Conservation (phyloP, 2,888 invertebrate species). For the Synergus umbraculus region DNA sequence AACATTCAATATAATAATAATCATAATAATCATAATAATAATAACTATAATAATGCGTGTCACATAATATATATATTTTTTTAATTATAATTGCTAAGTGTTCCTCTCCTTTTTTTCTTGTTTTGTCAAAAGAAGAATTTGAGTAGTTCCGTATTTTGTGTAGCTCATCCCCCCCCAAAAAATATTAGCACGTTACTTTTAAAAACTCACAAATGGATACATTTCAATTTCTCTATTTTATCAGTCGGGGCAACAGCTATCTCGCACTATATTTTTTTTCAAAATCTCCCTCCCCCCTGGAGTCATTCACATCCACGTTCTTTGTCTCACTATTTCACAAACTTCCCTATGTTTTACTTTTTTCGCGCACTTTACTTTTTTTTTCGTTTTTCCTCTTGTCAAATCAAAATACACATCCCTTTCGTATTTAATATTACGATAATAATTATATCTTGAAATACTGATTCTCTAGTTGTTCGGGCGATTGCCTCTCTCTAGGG, state of each 20-base stretch:
- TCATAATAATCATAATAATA: constrained; percentile 64
- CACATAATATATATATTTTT: constrained; percentile 61
- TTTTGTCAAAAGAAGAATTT: constrained; percentile 32
- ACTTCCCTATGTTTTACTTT: constrained; percentile 3
- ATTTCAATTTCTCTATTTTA: constrained; percentile 20
- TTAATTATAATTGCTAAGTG: constrained; percentile 43
- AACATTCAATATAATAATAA: constrained; percentile 74
- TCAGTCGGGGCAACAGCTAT: constrained; percentile 39
- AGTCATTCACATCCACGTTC: constrained; percentile 35
- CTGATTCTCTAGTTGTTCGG: constrained; percentile 65
- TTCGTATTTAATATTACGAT: constrained; percentile 56
- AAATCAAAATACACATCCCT: constrained; percentile 49
- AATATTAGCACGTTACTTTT: constrained; percentile 37
- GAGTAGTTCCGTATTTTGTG: not conserved
- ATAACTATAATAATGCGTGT: constrained; percentile 67
- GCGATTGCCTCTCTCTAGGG: constrained; percentile 59
- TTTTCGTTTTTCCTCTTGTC: constrained; percentile 7
- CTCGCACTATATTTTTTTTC: constrained; percentile 14
- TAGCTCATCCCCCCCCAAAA: not conserved
- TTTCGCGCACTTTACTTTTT: constrained; percentile 6
- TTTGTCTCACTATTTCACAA: constrained; percentile 37
- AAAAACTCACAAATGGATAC: constrained; percentile 17
- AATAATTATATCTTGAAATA: constrained; percentile 65
- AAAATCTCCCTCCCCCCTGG: constrained; percentile 17
- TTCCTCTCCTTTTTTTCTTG: constrained; percentile 38